Conservation (phyloP, 2,888 invertebrate species). For the Meloe dianella region DNA sequence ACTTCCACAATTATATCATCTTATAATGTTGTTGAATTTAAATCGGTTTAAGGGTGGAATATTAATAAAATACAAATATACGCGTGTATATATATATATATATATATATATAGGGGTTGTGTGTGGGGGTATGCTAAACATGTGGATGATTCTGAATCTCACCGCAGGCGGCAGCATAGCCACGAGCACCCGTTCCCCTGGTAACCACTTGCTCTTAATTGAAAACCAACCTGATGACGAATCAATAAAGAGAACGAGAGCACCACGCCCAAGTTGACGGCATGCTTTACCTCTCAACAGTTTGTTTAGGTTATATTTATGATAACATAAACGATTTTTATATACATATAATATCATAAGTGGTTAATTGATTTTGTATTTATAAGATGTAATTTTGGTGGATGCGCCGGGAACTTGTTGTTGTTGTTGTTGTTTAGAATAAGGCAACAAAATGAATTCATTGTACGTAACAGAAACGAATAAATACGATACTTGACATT, state of each 20-base stretch:
- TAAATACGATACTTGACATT: neutral
- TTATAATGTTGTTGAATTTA: neutral
- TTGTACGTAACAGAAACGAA: neutral
- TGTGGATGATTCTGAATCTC: conserved; percentile 41
- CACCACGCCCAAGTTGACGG: conserved; percentile 47
- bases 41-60: neutral
- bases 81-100: neutral
- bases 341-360: neutral
- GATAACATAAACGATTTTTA: neutral
- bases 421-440: neutral
- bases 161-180: conserved; percentile 41
- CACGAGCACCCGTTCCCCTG: conserved; percentile 56
- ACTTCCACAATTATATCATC: neutral
- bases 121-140: conserved; percentile 40
- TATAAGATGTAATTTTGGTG: neutral
- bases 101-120: neutral
- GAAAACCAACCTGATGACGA: conserved; percentile 63
- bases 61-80: neutral
- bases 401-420: neutral
- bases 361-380: neutral
- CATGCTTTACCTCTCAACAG: conserved; percentile 26
- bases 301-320: conserved; percentile 19
- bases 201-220: conserved; percentile 62
- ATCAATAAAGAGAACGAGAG: conserved; percentile 58
- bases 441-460: neutral